A percentile compares a stretch with the other conserved stretches of the same genome.
phyloP scores from a whole-genome alignment of 2,888 invertebrate species.

The Drosophila paramelanica region DNA sequence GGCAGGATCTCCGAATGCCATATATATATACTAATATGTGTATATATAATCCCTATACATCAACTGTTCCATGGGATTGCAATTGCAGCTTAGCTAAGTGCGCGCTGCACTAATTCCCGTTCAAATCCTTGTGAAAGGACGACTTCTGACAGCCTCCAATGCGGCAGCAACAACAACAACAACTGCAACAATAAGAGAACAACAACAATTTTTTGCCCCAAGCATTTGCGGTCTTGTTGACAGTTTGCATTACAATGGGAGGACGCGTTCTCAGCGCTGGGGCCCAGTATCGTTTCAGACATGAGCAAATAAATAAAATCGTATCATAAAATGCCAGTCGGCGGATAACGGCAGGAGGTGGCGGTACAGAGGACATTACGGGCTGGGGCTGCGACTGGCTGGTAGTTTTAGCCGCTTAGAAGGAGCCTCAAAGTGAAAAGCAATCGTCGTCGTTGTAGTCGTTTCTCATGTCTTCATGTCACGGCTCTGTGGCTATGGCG shows the following conservation, averaged over 20 bases:
- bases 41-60: conserved; percentile 6
- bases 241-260: conserved; percentile 79
- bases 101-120: conserved; percentile 46
- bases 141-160: conserved; percentile 47
- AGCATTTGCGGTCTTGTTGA: conserved; percentile 74
- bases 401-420: conserved; percentile 25
- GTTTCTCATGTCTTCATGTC: conserved; percentile 70
- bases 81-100: conserved; percentile 34
- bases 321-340: conserved; percentile 72
- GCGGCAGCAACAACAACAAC: conserved; percentile 9
- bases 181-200: conserved; percentile 10
- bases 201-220: conserved; percentile 50
- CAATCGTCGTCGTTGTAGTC: conserved; percentile 61
- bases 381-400: background rate
- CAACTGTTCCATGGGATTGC: conserved; percentile 31
- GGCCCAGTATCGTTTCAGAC: conserved; percentile 41
- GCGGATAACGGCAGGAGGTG: conserved; percentile 30
- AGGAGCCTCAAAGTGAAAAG: conserved; percentile 67
- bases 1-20: background rate
- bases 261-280: conserved; percentile 42
- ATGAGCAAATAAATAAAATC: conserved; percentile 77
- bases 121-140: conserved; percentile 47
- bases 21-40: background rate
- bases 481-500: conserved; percentile 72
- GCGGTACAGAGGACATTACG: background rate